These are phyloP conservation scores for Xiphias gladius DNA, from an alignment of 2,113 vertebrate species.

Conservation along the genomic window DNA sequence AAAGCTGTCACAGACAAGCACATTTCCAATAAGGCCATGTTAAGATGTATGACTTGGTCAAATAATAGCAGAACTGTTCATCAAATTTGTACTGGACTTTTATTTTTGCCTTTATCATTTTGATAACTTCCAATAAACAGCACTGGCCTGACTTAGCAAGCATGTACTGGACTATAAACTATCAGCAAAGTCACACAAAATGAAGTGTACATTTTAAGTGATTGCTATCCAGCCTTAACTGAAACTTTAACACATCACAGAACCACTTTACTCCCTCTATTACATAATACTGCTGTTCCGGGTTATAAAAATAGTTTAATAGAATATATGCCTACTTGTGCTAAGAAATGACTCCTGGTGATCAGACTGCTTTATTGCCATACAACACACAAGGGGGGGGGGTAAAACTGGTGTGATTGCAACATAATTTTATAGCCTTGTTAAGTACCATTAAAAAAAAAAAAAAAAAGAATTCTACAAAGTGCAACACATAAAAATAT, in stretches of 20 bases:
- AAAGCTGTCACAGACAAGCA: not conserved
- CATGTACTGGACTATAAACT: constrained; percentile 79
- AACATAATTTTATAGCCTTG: constrained; percentile 51
- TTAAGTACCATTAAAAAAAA: constrained; percentile 67
- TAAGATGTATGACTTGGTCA: not conserved
- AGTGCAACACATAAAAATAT: constrained; percentile 75
- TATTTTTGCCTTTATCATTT: constrained; percentile 82
- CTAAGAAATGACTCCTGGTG: constrained; percentile 66
- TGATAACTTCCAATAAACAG: constrained; percentile 82
- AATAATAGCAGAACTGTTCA: constrained; percentile 16
- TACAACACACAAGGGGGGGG: constrained; percentile 49
- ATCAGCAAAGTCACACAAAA: constrained; percentile 85
- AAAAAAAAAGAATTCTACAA: constrained; percentile 72
- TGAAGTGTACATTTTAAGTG: constrained; percentile 74
- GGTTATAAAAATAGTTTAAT: constrained; percentile 78
- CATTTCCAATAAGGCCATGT: not conserved
- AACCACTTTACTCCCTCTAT: constrained; percentile 69
- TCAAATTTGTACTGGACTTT: constrained; percentile 63
- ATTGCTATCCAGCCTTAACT: constrained; percentile 79
- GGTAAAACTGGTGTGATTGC: constrained; percentile 47
- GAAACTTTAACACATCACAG: constrained; percentile 69
- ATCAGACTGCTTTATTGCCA: constrained; percentile 78
- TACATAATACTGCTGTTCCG: constrained; percentile 79
- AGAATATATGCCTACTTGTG: constrained; percentile 68
- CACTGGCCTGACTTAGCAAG: constrained; percentile 80